Conservation (phyloP, 2,888 invertebrate genomes). For the Oligia fasciuncula region DNA sequence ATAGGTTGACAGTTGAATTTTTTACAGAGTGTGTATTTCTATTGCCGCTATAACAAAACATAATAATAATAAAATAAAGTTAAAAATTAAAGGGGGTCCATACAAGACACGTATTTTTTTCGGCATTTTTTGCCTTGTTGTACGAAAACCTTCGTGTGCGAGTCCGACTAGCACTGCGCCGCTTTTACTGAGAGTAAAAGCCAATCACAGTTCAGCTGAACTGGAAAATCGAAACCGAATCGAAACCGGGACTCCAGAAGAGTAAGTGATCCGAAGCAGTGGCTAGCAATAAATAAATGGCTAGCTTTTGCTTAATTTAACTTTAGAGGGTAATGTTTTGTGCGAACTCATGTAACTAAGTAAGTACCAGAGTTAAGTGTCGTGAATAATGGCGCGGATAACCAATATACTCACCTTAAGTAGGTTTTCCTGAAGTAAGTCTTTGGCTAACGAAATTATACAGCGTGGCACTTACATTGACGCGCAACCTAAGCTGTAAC, state of each 20-base stretch:
- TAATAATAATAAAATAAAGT: no score
- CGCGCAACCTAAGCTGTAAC: no score
- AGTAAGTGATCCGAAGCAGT: slow-evolving; percentile 34
- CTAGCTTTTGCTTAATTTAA: slow-evolving; percentile 33
- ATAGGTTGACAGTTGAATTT: no score
- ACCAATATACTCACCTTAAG: background rate
- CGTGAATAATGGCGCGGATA: background rate
- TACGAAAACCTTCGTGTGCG: background rate
- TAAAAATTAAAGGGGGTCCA: no score
- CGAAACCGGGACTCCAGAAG: slow-evolving; percentile 27
- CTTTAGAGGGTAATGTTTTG: slow-evolving; percentile 18
- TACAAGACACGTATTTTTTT: background rate
- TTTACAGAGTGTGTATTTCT: no score
- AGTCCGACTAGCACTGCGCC: background rate
- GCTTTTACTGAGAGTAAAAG: slow-evolving; percentile 21
- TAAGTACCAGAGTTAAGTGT: background rate
- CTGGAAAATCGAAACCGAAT: slow-evolving; percentile 48
- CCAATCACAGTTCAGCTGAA: slow-evolving; percentile 37
- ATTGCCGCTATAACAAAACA: no score
- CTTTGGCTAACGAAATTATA: background rate
- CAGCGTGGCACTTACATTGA: no score
- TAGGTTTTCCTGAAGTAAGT: background rate
- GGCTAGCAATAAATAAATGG: slow-evolving; percentile 34
- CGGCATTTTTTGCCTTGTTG: no score
- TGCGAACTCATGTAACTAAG: slow-evolving; percentile 2